Conservation (phyloP, 1,140 invertebrate species). For the Diploscapter pachys region DNA sequence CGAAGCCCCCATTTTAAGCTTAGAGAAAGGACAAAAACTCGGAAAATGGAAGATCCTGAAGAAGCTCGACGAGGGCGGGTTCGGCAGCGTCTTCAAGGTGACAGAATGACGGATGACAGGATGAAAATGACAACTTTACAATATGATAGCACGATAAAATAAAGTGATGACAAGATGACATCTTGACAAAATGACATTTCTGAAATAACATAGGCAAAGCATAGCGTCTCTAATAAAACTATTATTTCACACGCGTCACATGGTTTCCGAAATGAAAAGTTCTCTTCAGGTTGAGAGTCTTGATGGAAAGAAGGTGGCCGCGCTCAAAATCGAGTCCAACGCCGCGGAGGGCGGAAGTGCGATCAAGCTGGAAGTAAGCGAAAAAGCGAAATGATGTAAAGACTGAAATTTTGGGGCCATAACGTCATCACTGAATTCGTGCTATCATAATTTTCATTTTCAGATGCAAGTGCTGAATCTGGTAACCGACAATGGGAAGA, state of each 20-base stretch:
- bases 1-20: no score
- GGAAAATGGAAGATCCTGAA: slow-evolving; percentile 27
- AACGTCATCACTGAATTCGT: background rate
- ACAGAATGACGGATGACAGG: no score
- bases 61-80: slow-evolving; percentile 37
- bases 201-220: no score
- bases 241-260: no score
- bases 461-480: slow-evolving; percentile 23
- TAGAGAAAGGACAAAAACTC: slow-evolving; percentile 1
- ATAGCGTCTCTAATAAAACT: no score
- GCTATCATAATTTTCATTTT: slow-evolving; percentile 1
- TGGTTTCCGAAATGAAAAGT: no score
- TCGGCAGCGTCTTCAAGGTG: slow-evolving; percentile 34
- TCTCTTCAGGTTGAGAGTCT: background rate
- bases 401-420: background rate
- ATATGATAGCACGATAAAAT: no score
- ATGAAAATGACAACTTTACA: no score
- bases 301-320: slow-evolving; percentile 12
- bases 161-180: no score
- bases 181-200: no score
- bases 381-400: background rate
- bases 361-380: slow-evolving; percentile 33
- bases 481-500: slow-evolving; percentile 21
- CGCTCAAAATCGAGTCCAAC: slow-evolving; percentile 39
- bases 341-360: slow-evolving; percentile 36